Conservation (phyloP, 2,113 vertebrate genomes). For the Nematolebias whitei region DNA sequence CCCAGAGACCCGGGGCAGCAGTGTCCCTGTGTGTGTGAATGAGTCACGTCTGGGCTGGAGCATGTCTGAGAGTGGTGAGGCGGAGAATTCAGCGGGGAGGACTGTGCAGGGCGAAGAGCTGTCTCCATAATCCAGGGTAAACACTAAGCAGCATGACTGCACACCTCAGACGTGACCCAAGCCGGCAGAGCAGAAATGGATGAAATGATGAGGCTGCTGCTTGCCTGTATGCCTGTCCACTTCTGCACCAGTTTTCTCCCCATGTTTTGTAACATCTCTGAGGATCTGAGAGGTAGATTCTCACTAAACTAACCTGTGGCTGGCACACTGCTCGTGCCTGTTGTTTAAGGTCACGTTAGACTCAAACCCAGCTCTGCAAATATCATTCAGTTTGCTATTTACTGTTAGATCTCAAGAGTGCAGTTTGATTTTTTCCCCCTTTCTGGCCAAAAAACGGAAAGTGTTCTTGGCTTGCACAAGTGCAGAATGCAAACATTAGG, state of each 20-base stretch:
- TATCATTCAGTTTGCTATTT: conserved; percentile 48
- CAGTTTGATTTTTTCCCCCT: neutral
- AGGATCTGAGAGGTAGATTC: conserved; percentile 37
- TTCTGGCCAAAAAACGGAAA: conserved; percentile 22
- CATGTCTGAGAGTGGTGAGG: conserved; percentile 76
- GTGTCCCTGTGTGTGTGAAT: conserved; percentile 64
- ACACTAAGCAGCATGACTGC: conserved; percentile 78
- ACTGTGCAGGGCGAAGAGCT: conserved; percentile 64
- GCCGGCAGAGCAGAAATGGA: conserved; percentile 66
- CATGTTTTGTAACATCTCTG: conserved; percentile 41
- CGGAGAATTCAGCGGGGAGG: conserved; percentile 68
- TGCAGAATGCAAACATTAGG: conserved; percentile 14
- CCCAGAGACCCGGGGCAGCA: conserved; percentile 51
- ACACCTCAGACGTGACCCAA: conserved; percentile 72
- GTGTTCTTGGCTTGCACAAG: conserved; percentile 3
- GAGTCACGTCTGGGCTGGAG: conserved; percentile 75
- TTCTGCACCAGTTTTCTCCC: conserved; percentile 33
- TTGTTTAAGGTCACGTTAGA: conserved; percentile 54
- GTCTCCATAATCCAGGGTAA: conserved; percentile 77
- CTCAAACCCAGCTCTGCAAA: conserved; percentile 29
- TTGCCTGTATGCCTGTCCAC: conserved; percentile 43
- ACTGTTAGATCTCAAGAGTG: conserved; percentile 7
- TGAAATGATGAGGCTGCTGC: conserved; percentile 61
- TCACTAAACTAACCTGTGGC: conserved; percentile 63
- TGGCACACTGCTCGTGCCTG: conserved; percentile 36